Base-by-base conservation (phyloP, 2,113 vertebrate genomes). In the Hypomesus transpacificus region DNA sequence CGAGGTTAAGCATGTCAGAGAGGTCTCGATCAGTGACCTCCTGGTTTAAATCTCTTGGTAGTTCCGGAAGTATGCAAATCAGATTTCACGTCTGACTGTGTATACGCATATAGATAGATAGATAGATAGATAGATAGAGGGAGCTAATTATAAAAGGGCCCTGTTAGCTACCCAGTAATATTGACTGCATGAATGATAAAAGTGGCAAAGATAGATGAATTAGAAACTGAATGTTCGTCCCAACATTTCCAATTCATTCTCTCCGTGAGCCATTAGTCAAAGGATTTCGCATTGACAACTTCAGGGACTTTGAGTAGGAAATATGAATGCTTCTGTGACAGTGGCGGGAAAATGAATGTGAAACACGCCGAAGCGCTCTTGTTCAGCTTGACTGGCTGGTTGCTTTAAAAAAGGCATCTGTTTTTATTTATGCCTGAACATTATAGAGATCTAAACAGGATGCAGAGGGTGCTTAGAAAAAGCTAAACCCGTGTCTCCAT, bases 401-500 rank as follows among this genome's bases (percentile, higher is more conserved):
- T 75, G 83, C 73, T 87, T 87, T 70, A 87, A 85, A 88, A 61
- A 83, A 86, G 67, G 82, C 84, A 85, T 87, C 85, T 86, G 81
- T 86, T 89, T 76, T 80, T 86, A 88, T 89, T 89, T 87, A 86
- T 87, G 77, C 73, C 75, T 66, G 7, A 65, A 87, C 75, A 79
- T 90, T 85, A 86, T 77, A 80, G 77, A 76, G 86, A 91, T 84
- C 83, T 81, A 86, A 86, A 84, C 82, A 75, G 86, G 84, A 81
- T 80, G 75, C 84, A 76, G 75, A 61, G 79, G 60, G 89, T 90
- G 91, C 92, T 85, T 87, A 84, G 87, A 85, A 84, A 84, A 90
- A 90, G 91, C 76, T 79, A 69, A 83, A 79, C 82, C 76, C 93
- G 76, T 83, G 88, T 94, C 89, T 94, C 86, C 90, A 91, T 94